Base-by-base conservation (phyloP, 2,113 vertebrate species). In the Platysteira castanea region DNA sequence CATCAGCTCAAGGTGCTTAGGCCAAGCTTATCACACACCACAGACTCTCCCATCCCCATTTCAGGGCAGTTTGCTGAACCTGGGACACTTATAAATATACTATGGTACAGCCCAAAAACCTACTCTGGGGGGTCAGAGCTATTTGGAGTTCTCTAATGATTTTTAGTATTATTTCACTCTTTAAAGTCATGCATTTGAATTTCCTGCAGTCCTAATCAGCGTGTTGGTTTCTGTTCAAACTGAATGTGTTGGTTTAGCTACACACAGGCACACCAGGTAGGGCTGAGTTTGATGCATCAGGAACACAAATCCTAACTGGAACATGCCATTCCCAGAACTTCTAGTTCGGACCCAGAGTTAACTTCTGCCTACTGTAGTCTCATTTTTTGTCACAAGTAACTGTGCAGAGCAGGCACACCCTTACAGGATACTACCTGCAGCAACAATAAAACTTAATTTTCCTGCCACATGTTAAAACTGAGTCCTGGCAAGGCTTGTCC, bases 1-100 rank as follows among this genome's bases (percentile, higher is more conserved):
- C 0, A 0, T 42, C 64, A 91, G 39, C 3, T 53, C 6, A 21
- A 49, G 2, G 23, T 14, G 16, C 33, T 24, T 9, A 59, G 35
- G 73, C 74, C 52, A 47, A 37, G 35, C 35, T 78, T 83, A 68
- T 52, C 30, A 8, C 6, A 24, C 52, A n/a, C 2, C 0, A 19
- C 23, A 82, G 33, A 27, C 22, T 81, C 52, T n/a, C 27, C 46
- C 39, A 44, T 5, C 11, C 56, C 57, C 30, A 6, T 31, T 86
- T 54, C 64, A 53, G 37, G 21, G 49, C 53, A 41, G 17, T 47
- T 52, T 74, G 59, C 59, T 81, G 50, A 31, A 74, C 47, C 52
- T 53, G 42, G 11, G 3, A 5, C 61, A 26, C 31, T 42, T 67
- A 35, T 1, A 47, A 80, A 47, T 8, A 39, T 79, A 1, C 30